phyloP scores from a whole-genome alignment of 2,888 invertebrate species.

The Agriopis aurantiaria region DNA sequence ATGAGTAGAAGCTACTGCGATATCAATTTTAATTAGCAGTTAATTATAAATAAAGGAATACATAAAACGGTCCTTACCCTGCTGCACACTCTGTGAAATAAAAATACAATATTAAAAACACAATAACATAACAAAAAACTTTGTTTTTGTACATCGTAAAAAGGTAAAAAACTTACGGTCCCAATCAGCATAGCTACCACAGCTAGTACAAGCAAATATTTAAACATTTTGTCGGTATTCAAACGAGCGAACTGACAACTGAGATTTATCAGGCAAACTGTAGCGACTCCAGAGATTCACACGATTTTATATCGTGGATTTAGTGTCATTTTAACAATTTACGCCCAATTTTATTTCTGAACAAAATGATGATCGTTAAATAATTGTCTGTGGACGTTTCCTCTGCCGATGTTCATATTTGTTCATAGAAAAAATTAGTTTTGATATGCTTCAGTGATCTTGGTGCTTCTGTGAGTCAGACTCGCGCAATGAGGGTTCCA shows the following conservation, averaged over 20 bases:
- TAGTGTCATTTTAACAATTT: conserved; percentile 13
- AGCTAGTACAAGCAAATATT: conserved; percentile 9
- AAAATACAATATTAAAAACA: conserved; percentile 1
- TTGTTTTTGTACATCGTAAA: not conserved
- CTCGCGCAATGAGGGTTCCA: no score
- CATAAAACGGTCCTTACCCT: conserved; percentile 11
- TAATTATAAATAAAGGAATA: no score
- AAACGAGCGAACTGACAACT: not conserved
- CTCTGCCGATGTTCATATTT: not conserved
- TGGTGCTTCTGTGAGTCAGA: not conserved
- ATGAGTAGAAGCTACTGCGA: no score
- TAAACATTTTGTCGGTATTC: conserved; percentile 21
- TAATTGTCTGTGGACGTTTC: conserved; percentile 15
- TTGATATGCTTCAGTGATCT: not conserved
- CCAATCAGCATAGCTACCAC: conserved; percentile 15
- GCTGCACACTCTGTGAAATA: conserved; percentile 36
- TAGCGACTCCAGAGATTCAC: not conserved
- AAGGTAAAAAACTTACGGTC: conserved; percentile 4
- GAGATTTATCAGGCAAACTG: not conserved
- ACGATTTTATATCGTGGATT: conserved; percentile 7
- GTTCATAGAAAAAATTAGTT: conserved; percentile 1
- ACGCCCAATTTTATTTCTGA: conserved; percentile 11
- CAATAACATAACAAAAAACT: not conserved
- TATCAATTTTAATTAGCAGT: no score
- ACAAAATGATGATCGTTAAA: conserved; percentile 21